Evolutionary conservation across 1,140 invertebrate genomes (phyloP).

Genomic region (Mya arenaria): DNA sequence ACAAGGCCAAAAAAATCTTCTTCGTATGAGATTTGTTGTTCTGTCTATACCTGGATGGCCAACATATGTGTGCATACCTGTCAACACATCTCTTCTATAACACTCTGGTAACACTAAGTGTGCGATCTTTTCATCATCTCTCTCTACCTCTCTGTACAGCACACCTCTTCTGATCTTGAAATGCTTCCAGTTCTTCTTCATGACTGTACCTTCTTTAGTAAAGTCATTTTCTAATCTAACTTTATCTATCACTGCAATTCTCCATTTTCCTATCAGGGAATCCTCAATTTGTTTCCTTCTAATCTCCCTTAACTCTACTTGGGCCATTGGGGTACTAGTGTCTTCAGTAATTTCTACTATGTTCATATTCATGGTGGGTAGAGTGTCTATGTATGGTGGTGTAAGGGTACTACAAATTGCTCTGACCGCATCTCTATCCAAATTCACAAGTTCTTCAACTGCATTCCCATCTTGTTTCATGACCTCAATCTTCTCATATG

Average conservation of each 20-base stretch:
- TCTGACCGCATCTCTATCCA: not conserved
- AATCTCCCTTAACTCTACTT: constrained; percentile 7
- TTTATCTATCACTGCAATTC: not conserved
- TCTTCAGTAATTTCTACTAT: constrained; percentile 13
- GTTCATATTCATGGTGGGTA: constrained; percentile 6
- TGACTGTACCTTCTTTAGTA: not conserved
- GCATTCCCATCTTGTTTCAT: too few relatives aligned
- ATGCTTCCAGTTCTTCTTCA: constrained; percentile 6
- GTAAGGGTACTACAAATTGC: not conserved
- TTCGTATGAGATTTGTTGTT: not conserved
- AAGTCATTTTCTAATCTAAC: not conserved
- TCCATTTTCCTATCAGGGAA: constrained; percentile 10
- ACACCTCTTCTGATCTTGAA: constrained; percentile 19
- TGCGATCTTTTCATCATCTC: not conserved
- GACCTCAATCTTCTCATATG: too few relatives aligned
- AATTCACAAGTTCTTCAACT: not conserved
- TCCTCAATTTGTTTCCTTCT: constrained; percentile 11
- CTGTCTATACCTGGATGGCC: constrained; percentile 28
- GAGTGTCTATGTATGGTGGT: not conserved
- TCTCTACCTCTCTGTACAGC: not conserved
- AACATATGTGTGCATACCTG: constrained; percentile 27
- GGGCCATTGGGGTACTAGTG: not conserved
- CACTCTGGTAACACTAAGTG: constrained; percentile 24
- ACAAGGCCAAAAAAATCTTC: not conserved
- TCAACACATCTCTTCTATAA: constrained; percentile 9